These are phyloP conservation scores for Macrobrachium nipponense DNA, from an alignment of 1,140 invertebrate genomes.

Conservation along the genomic window DNA sequence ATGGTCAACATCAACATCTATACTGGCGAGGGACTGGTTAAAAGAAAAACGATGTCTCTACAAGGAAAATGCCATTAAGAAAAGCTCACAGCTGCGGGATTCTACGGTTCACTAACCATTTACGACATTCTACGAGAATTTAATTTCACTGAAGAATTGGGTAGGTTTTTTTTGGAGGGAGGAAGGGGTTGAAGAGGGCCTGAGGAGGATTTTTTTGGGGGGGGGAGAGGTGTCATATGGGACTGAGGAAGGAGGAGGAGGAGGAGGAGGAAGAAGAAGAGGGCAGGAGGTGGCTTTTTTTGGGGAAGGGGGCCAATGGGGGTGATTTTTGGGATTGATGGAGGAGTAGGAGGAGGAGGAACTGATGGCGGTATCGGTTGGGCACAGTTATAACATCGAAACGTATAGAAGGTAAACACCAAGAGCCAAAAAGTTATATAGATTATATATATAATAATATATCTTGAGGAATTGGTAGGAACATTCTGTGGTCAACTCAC, in stretches of 20 bases:
- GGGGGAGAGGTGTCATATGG: not conserved
- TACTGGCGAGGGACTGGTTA: too few species aligned
- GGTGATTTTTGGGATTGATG: not conserved
- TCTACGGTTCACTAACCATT: too few species aligned
- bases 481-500: constrained; percentile 5
- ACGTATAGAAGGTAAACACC: not conserved
- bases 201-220: not conserved
- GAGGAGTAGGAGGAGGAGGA: too few species aligned
- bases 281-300: not conserved
- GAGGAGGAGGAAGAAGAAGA: not conserved
- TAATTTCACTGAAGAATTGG: not conserved
- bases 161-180: not conserved
- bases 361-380: too few species aligned
- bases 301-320: not conserved
- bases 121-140: too few species aligned
- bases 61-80: too few species aligned
- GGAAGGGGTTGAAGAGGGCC: not conserved
- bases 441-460: not conserved
- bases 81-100: too few species aligned
- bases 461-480: not conserved
- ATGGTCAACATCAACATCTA: too few species aligned
- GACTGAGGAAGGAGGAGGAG: not conserved
- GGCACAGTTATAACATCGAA: not conserved
- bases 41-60: too few species aligned
- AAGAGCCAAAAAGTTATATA: not conserved